Conservation (phyloP, 2,888 invertebrate species). For the Adelphocoris suturalis region DNA sequence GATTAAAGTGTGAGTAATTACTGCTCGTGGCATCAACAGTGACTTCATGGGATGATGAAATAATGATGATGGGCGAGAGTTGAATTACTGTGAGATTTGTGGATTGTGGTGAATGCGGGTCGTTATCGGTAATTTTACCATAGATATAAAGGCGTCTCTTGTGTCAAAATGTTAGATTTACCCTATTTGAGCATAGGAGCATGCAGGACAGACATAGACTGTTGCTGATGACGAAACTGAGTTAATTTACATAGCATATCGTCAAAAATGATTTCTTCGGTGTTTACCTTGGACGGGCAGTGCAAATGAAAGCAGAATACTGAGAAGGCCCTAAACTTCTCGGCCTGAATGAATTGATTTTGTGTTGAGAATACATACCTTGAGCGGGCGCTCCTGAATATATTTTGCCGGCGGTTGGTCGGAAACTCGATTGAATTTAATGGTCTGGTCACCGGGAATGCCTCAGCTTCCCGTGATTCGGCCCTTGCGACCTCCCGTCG, state of each 20-base stretch:
- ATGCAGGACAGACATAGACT: no score
- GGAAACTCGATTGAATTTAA: background rate
- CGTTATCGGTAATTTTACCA: no score
- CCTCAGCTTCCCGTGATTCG: background rate
- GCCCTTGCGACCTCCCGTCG: background rate
- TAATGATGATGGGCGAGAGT: no score
- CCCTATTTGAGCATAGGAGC: no score
- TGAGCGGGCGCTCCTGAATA: background rate
- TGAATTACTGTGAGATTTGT: no score
- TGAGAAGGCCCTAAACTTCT: background rate
- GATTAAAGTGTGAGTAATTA: no score
- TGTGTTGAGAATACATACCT: conserved; percentile 7
- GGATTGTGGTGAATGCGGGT: no score
- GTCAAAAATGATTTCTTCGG: background rate
- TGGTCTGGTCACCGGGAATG: conserved; percentile 21
- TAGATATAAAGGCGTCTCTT: no score
- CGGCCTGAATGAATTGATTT: conserved; percentile 7
- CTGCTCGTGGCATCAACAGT: no score
- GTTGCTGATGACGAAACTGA: background rate
- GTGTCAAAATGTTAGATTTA: no score
- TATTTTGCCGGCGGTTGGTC: background rate
- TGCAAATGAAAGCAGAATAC: background rate
- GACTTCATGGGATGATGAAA: no score
- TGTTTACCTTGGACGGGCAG: background rate
- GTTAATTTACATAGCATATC: background rate